Percentiles rank a stretch among this genome's conserved stretches.
Evolutionary conservation across 2,888 invertebrate genomes (phyloP).

Genomic region (Coecobrya sp.): DNA sequence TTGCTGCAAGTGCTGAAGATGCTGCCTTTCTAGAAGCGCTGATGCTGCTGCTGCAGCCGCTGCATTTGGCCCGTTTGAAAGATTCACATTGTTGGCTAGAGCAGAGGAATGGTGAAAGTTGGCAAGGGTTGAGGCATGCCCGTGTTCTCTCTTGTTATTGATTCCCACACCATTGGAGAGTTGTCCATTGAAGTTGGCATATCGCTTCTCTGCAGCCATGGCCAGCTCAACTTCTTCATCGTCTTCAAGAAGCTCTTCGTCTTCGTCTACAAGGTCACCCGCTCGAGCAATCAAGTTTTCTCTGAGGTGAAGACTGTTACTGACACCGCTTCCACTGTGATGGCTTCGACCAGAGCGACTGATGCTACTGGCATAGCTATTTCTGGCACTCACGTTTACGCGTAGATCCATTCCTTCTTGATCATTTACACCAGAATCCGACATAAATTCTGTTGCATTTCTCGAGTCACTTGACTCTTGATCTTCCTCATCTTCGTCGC

Average conservation of each 20-base stretch:
- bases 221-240: constrained; percentile 77
- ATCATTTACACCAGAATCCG: constrained; percentile 84
- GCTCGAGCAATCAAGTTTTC: constrained; percentile 62
- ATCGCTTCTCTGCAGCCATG: constrained; percentile 65
- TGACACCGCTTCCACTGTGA: constrained; percentile 67
- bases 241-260: constrained; percentile 80
- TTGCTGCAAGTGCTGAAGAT: constrained; percentile 72
- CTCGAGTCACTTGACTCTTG: constrained; percentile 83
- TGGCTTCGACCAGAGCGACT: constrained; percentile 70
- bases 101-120: constrained; percentile 77
- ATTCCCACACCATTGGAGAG: constrained; percentile 65
- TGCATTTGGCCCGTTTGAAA: constrained; percentile 71
- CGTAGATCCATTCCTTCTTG: constrained; percentile 86
- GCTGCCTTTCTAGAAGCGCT: constrained; percentile 72
- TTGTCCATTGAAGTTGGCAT: constrained; percentile 72
- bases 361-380: constrained; percentile 78
- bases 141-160: constrained; percentile 44
- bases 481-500: constrained; percentile 83
- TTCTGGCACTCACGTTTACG: constrained; percentile 82
- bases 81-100: constrained; percentile 59
- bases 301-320: constrained; percentile 51
- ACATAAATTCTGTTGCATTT: constrained; percentile 83
- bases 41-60: constrained; percentile 67
- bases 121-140: constrained; percentile 69
- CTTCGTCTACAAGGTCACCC: constrained; percentile 78